Percentiles rank a stretch among this genome's conserved stretches.
phyloP scores from a whole-genome alignment of 1,140 invertebrate genomes.

The Hesperophylax magnus region DNA sequence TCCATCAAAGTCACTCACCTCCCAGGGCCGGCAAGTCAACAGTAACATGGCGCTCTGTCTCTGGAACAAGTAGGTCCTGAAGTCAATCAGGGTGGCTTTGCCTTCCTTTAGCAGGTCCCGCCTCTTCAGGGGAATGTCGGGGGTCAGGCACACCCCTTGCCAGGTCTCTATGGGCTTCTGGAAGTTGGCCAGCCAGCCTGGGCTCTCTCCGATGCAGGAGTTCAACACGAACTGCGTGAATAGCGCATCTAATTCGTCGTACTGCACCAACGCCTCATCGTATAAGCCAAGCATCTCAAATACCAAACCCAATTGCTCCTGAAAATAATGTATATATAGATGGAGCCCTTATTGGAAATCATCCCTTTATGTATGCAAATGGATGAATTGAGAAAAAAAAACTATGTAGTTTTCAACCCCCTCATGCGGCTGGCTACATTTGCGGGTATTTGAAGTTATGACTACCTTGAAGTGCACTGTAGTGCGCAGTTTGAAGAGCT shows the following conservation, averaged over 20 bases:
- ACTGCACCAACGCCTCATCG: slow-evolving; percentile 96
- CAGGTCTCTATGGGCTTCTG: slow-evolving; percentile 84
- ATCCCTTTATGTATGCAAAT: too few relatives aligned
- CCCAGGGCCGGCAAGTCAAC: slow-evolving; percentile 83
- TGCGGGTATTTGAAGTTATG: too few relatives aligned
- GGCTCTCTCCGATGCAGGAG: slow-evolving; percentile 86
- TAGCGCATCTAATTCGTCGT: slow-evolving; percentile 96
- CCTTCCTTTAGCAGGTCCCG: slow-evolving; percentile 80
- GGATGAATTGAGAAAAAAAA: too few relatives aligned
- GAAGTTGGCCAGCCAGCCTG: slow-evolving; percentile 86
- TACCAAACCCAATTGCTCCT: slow-evolving; percentile 96
- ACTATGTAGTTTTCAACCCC: too few relatives aligned
- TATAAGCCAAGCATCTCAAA: slow-evolving; percentile 94
- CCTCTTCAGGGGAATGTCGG: slow-evolving; percentile 77
- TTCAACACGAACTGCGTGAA: slow-evolving; percentile 97
- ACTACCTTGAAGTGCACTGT: too few relatives aligned
- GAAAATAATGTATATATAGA: slow-evolving; percentile 62
- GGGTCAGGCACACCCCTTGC: slow-evolving; percentile 84
- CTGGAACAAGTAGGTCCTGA: slow-evolving; percentile 95
- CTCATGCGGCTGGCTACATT: too few relatives aligned
- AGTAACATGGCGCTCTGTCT: slow-evolving; percentile 92
- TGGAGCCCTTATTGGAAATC: too few relatives aligned
- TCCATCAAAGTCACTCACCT: slow-evolving; percentile 69
- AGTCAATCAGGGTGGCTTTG: slow-evolving; percentile 86
- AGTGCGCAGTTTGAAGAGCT: too few relatives aligned